Conservation (phyloP, 2,797 vertebrate genomes). For the Merluccius polli region DNA sequence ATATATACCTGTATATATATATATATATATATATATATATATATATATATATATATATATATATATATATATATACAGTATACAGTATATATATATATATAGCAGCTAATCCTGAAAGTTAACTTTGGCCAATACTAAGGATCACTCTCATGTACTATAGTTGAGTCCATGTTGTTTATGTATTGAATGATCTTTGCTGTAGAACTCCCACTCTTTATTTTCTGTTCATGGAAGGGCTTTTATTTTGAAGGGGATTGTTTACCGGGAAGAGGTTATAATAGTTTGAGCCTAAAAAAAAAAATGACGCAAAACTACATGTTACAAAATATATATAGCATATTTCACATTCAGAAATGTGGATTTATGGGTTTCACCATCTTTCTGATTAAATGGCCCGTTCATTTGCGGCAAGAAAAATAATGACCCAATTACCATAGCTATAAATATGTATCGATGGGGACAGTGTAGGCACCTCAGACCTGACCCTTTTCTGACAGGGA, state of each 20-base stretch:
- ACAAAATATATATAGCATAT: not conserved
- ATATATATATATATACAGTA: no score
- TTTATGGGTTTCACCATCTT: not conserved
- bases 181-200: not conserved
- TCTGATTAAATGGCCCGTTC: not conserved
- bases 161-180: not conserved
- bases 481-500: constrained; percentile 27
- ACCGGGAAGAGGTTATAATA: not conserved
- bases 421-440: constrained; percentile 22
- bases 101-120: not conserved
- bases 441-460: constrained; percentile 7
- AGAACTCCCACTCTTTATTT: not conserved
- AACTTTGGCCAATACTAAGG: not conserved
- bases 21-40: no score
- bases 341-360: not conserved
- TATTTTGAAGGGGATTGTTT: not conserved
- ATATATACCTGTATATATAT: no score
- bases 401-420: not conserved
- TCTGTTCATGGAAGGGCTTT: not conserved
- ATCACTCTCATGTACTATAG: not conserved
- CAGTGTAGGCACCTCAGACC: not conserved
- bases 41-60: no score
- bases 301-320: not conserved
- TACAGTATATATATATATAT: no score
- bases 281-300: not conserved